These are phyloP conservation scores for Cygnus buccinator DNA, from an alignment of 2,113 vertebrate genomes.

Conservation along the genomic window DNA sequence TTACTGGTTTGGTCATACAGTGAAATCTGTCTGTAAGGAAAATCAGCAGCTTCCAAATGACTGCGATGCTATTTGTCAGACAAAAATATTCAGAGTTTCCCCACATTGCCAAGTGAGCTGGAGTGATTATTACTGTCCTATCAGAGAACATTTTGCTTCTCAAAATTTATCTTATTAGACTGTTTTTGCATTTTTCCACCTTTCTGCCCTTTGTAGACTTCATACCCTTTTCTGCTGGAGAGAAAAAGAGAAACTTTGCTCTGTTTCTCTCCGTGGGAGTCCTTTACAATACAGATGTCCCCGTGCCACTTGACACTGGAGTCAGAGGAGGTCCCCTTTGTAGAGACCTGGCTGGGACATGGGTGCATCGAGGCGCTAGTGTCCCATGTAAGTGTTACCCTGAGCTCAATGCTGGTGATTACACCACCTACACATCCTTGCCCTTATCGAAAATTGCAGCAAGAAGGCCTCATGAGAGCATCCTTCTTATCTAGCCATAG, in stretches of 20 bases:
- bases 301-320: background rate
- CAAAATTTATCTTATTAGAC: background rate
- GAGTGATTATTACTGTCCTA: background rate
- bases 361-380: too few relatives aligned
- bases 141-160: background rate
- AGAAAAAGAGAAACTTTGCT: background rate
- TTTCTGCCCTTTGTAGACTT: background rate
- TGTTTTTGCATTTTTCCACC: background rate
- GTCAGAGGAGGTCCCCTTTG: background rate
- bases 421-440: background rate
- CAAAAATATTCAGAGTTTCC: background rate
- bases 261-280: background rate
- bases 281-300: background rate
- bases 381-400: too few relatives aligned
- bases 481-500: background rate
- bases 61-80: background rate
- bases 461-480: background rate
- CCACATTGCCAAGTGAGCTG: background rate
- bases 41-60: background rate
- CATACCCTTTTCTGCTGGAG: background rate
- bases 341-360: background rate
- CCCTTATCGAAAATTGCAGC: background rate
- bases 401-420: background rate
- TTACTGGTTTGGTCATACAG: background rate
- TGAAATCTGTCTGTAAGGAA: background rate